Percentiles rank a stretch among this genome's conserved stretches.
Conservation (phyloP, 1,140 invertebrate genomes). For the Aleiodes sp. region DNA sequence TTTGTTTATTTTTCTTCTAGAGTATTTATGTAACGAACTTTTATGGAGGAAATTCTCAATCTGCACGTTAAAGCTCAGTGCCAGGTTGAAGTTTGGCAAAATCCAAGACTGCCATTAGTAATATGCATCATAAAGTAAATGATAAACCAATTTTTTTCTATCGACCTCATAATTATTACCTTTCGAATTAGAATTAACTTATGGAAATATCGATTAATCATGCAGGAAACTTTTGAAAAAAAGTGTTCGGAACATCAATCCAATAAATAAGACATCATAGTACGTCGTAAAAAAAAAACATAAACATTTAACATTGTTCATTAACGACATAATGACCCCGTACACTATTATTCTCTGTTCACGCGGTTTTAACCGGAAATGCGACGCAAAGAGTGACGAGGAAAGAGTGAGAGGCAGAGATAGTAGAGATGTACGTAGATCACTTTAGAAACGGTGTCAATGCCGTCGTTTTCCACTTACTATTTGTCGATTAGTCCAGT, state of each 20-base stretch:
- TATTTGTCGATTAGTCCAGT: conserved; percentile 41
- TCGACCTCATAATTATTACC: too few species aligned
- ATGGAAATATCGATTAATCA: too few species aligned
- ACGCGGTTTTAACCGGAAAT: conserved; percentile 38
- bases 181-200: too few species aligned
- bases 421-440: conserved; percentile 36
- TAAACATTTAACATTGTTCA: conserved; percentile 29
- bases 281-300: background rate
- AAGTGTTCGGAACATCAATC: background rate
- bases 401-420: conserved; percentile 19
- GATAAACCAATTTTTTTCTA: too few species aligned
- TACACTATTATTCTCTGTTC: conserved; percentile 24
- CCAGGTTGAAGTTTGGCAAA: too few species aligned
- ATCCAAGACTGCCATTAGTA: too few species aligned
- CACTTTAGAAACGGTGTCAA: conserved; percentile 50
- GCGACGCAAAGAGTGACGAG: conserved; percentile 18
- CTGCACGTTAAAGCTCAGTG: too few species aligned
- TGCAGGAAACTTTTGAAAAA: too few species aligned
- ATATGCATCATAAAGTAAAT: too few species aligned
- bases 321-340: conserved; percentile 31
- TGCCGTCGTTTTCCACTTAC: conserved; percentile 42
- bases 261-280: conserved; percentile 2
- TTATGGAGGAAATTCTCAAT: too few species aligned
- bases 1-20: too few species aligned
- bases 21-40: too few species aligned